Evolutionary conservation across 2,888 invertebrate species (phyloP), one percentile per base, ranked within the genome.

Genomic region (Drosophila antonietae): DNA sequence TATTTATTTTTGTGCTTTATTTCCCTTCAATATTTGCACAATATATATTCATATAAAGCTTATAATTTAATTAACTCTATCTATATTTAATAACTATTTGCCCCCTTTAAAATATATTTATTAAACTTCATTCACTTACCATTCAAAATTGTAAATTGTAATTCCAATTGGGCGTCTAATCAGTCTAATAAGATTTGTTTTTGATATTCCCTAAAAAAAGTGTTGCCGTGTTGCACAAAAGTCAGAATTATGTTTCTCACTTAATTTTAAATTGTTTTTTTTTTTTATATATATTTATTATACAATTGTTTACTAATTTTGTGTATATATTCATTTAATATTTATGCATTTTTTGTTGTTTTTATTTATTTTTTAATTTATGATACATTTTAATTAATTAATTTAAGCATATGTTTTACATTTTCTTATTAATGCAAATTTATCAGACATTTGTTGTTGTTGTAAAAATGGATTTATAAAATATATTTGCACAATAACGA

Each of bases 151-250:
- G 41, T 73, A 67, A 63, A 61, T 41, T 68, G 65, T 63, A 77
- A 87, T 69, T 87, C 88, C 83, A 81, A 76, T 84, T 81, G 81
- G 78, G 55, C 59, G 55, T 70, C 47, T 53, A 57, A 59, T 83
- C 83, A 83, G 83, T 83, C 82, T 83, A 75, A 81, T 81, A 61
- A 61, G 63, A 70, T 75, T 78, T 61, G 52, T 46, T 43, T 57
- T 37, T 51, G 65, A 56, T 76, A 65, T 72, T 81, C 78, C 75
- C 69, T 57, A 78, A 83, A 74, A 77, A 72, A 77, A 64, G 43
- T 51, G 33, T 69, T 39, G 37, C 31, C 61, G 46, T 41, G 18
- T 57, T 52, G 35, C 10, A 39, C 37, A 44, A 56, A 39, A 56
- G 10, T 71, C 71, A 62, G 62, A 46, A 71, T 58, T 71, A 61